These are phyloP conservation scores for Luidia sarsii DNA, from an alignment of 53 echinoderm and acorn worm genomes.

Conservation along the genomic window DNA sequence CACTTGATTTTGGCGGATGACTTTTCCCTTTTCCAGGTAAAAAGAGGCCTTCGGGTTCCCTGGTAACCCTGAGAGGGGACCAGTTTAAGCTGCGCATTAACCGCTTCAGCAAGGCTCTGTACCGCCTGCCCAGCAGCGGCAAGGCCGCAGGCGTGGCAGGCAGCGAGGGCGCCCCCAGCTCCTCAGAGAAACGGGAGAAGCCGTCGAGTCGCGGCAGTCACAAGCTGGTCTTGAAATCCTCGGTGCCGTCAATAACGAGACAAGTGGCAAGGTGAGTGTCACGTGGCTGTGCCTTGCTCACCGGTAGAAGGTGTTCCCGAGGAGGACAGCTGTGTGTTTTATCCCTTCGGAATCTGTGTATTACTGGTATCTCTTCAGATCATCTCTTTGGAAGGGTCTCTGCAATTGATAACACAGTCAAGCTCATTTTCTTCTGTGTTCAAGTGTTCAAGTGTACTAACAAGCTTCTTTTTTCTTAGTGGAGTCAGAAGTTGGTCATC, in stretches of 20 bases:
- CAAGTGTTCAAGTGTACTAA: too few relatives aligned
- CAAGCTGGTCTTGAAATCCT: conserved; percentile 8
- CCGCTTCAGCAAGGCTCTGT: conserved; percentile 48
- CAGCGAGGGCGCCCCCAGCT: not conserved
- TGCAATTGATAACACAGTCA: too few relatives aligned
- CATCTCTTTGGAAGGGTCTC: too few relatives aligned
- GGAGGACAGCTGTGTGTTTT: too few relatives aligned
- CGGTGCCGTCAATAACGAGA: conserved; percentile 34
- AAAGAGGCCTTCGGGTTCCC: conserved; percentile 17
- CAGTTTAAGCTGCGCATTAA: conserved; percentile 39
- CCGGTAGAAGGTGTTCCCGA: too few relatives aligned
- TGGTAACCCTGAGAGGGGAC: conserved; percentile 40
- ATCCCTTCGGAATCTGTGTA: too few relatives aligned
- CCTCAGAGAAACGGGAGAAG: not conserved
- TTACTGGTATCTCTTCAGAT: too few relatives aligned
- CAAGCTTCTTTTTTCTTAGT: too few relatives aligned
- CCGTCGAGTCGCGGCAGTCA: not conserved
- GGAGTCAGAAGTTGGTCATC: too few relatives aligned
- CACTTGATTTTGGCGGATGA: too few relatives aligned
- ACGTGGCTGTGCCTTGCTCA: too few relatives aligned
- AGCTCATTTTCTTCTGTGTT: too few relatives aligned
- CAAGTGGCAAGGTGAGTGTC: conserved; percentile 46
- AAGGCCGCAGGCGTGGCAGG: not conserved
- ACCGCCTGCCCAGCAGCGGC: conserved; percentile 34
- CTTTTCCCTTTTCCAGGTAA: not conserved